Percentiles rank a stretch among this genome's conserved stretches.
phyloP scores from a whole-genome alignment of 2,888 invertebrate genomes.

The Cryptus armator region DNA sequence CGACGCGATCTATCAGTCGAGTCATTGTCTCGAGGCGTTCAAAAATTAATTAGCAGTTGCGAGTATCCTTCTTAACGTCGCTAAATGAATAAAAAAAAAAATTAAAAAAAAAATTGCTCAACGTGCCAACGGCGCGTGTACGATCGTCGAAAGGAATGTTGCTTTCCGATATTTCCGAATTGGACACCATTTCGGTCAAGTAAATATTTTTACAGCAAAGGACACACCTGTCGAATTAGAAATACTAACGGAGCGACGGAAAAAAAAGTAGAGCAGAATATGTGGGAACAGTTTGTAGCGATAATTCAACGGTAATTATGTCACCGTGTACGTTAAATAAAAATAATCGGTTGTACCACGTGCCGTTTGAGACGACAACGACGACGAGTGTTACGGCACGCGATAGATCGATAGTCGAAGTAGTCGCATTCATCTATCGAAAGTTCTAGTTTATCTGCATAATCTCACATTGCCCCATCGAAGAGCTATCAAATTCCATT shows the following conservation, averaged over 20 bases:
- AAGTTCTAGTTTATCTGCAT: too few species aligned
- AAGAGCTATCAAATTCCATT: background rate
- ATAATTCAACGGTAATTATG: background rate
- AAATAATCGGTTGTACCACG: background rate
- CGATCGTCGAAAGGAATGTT: background rate
- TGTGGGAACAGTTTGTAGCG: background rate
- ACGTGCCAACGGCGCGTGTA: background rate
- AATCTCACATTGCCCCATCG: background rate
- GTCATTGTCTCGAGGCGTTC: slow-evolving; percentile 53
- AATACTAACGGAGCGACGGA: background rate
- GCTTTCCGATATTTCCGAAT: background rate
- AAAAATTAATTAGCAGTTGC: slow-evolving; percentile 52
- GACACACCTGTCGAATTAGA: background rate
- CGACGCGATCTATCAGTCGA: slow-evolving; percentile 47
- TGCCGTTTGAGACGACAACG: background rate
- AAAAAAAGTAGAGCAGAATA: background rate
- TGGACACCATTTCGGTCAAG: background rate
- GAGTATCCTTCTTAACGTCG: background rate
- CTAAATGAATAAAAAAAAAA: slow-evolving; percentile 5
- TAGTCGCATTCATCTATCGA: background rate
- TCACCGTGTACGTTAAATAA: background rate
- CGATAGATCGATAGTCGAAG: background rate
- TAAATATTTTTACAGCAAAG: background rate
- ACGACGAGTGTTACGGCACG: background rate
- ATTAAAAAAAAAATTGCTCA: background rate